Percentiles rank a stretch among this genome's conserved stretches.
Conservation (phyloP, 1,140 invertebrate species). For the Cotesia glomerata region DNA sequence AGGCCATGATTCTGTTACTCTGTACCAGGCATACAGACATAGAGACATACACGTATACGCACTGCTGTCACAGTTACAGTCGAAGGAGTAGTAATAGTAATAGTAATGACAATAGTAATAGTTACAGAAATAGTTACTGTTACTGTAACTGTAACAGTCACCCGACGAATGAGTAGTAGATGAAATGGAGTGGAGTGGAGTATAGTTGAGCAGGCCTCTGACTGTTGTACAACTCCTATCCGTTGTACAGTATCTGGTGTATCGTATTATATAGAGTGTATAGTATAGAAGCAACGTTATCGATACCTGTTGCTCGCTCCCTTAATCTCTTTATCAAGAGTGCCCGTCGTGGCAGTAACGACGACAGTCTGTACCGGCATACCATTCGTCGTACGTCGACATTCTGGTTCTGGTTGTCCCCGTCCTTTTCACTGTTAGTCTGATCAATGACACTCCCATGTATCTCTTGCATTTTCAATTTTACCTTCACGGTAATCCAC, state of each 20-base stretch:
- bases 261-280: background rate
- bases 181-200: background rate
- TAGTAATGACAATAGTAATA: too few relatives aligned
- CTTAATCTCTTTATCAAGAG: conserved; percentile 41
- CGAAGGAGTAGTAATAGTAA: too few relatives aligned
- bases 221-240: background rate
- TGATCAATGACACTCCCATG: background rate
- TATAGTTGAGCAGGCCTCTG: conserved; percentile 10
- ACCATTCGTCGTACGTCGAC: background rate
- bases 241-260: background rate
- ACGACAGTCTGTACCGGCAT: conserved; percentile 12
- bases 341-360: conserved; percentile 16
- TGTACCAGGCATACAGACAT: background rate
- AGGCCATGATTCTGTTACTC: background rate
- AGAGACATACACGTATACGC: too few relatives aligned
- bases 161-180: background rate
- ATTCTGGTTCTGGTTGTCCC: background rate
- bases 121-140: too few relatives aligned
- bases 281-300: conserved; percentile 32
- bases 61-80: too few relatives aligned
- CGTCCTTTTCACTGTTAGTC: background rate
- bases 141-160: background rate
- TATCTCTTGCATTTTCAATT: conserved; percentile 36
- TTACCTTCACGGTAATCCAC: conserved; percentile 19
- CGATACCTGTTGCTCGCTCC: conserved; percentile 38